Evolutionary conservation across 2,113 vertebrate genomes (phyloP).

Genomic region (Ptychochromis oligacanthus): DNA sequence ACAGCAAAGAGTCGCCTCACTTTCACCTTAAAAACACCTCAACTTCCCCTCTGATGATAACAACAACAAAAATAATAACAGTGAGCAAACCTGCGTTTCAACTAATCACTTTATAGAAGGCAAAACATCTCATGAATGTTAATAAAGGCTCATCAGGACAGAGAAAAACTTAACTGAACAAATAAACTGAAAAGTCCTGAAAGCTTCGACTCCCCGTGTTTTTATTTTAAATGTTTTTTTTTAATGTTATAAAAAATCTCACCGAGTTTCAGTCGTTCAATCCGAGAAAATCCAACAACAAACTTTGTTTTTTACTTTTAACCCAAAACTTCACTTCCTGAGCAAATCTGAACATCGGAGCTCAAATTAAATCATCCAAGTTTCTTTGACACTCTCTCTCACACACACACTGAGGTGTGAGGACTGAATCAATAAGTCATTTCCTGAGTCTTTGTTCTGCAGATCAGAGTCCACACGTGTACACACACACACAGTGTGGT

Average conservation of each 20-base stretch:
- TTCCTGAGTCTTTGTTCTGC: constrained; percentile 12
- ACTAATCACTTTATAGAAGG: too few relatives aligned
- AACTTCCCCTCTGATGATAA: too few relatives aligned
- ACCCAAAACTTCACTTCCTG: neutral
- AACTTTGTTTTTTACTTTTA: neutral
- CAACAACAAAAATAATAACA: too few relatives aligned
- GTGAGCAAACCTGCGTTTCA: too few relatives aligned
- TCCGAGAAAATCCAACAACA: too few relatives aligned
- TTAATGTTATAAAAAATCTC: neutral
- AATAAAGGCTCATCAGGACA: too few relatives aligned
- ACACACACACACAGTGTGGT: neutral
- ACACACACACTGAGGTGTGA: neutral
- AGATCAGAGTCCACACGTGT: neutral
- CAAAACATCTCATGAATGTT: too few relatives aligned
- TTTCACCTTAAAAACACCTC: too few relatives aligned
- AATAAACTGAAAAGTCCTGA: neutral
- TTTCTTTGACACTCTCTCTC: neutral
- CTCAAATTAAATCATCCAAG: neutral
- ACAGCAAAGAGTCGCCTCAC: too few relatives aligned
- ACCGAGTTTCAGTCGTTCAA: too few relatives aligned
- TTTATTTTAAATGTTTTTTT: neutral
- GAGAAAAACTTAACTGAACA: neutral
- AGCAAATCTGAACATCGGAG: neutral
- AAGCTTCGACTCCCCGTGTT: neutral
- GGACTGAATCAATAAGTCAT: neutral